Conservation (phyloP, 53 echinoderm and acorn worm species). For the Patiria pectinifera region DNA sequence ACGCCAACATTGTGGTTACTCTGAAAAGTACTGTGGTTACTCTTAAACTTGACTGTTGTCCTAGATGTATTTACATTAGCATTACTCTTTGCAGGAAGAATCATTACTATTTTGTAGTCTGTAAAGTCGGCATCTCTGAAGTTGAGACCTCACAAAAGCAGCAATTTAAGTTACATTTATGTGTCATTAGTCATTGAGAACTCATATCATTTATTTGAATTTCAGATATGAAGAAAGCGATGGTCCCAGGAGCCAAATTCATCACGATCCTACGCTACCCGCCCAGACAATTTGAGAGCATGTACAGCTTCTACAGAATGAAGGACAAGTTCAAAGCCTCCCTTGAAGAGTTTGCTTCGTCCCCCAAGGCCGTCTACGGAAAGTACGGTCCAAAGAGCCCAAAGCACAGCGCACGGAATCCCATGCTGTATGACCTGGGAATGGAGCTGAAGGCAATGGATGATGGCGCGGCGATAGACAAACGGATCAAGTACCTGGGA, state of each 20-base stretch:
- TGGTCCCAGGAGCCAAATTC: conserved; percentile 80
- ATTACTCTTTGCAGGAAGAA: too few species aligned
- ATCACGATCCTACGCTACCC: conserved; percentile 82
- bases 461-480: conserved; percentile 12
- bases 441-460: conserved; percentile 32
- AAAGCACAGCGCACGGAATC: conserved; percentile 73
- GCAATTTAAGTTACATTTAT: too few species aligned
- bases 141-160: too few species aligned
- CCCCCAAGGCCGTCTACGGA: conserved; percentile 51
- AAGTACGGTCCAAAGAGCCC: conserved; percentile 17
- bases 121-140: too few species aligned
- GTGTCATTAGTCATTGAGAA: too few species aligned
- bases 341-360: conserved; percentile 59
- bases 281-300: conserved; percentile 82
- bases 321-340: conserved; percentile 38
- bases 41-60: too few species aligned
- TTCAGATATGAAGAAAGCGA: conserved; percentile 73
- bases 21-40: too few species aligned
- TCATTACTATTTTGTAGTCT: too few species aligned
- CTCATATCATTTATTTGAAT: background rate
- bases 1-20: too few species aligned
- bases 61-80: too few species aligned
- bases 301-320: conserved; percentile 82
- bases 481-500: conserved; percentile 72
- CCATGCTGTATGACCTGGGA: conserved; percentile 81